Base-by-base conservation (phyloP, 2,888 invertebrate species). In the Cryptophagus acutangulus region DNA sequence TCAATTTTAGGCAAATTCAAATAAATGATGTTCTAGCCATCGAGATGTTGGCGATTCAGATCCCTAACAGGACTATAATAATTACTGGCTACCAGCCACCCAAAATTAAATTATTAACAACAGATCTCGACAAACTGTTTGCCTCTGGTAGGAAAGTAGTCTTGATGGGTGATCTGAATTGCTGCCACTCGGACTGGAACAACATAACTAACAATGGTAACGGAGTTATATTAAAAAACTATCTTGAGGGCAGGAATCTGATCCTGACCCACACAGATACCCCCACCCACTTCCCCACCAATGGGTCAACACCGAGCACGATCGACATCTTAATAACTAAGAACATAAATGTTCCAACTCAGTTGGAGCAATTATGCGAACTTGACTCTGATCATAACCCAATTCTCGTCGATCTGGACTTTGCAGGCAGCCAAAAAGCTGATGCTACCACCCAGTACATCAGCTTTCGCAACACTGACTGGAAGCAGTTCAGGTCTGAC, bases 261-360 rank as follows among this genome's bases (percentile, higher is more conserved):
- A 20, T 8, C 9, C 13, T 40, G 2, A 10, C 2, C 8, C 10
- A 12, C 16, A 36, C 35, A 5, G 40, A 36, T 12, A 3, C 4
- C 2, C 40, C 34, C 4, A 40, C 35, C 15, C 40, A 40, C 12
- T 36, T 10, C 12, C 40, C 40, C 5, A 8, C 9, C 6, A 36
- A 40, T 17, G 29, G 35, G n/a, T 13, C 10, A 9, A 35, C 34
- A 5, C 40, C 40, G 3, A 26, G 17, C 15, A 38, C 16, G 9
- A 26, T 40, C 12, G 18, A 40, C 33, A 14, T 36, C 3, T n/a
- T 40, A n/a, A 18, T 40, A n/a, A 35, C 38, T 10, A 40, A 40
- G 25, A 36, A 40, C 14, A 15, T 25, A 2, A 13, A 13, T 3
- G 4, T 15, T 8, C 20, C 26, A 2, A 10, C 8, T n/a, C 3